phyloP scores from a whole-genome alignment of 2,113 vertebrate species.

The Halichoeres trimaculatus region DNA sequence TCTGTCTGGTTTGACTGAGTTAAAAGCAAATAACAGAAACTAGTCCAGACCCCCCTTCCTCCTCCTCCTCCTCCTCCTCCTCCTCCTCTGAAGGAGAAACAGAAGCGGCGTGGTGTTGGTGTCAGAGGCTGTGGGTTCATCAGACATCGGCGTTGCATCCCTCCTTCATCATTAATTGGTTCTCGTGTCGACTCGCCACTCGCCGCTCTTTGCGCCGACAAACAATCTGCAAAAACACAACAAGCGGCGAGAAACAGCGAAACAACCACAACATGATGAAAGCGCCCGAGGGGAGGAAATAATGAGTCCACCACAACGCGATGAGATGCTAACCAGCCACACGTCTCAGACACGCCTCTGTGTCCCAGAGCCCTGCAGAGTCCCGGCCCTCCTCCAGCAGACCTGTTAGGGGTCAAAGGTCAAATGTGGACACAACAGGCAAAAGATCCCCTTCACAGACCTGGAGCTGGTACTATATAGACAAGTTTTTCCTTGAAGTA shows the following conservation, averaged over 20 bases:
- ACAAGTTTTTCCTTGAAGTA: too few species aligned
- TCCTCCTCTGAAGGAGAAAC: constrained; percentile 30
- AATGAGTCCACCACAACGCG: constrained; percentile 82
- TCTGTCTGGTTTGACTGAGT: too few species aligned
- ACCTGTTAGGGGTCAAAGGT: neutral
- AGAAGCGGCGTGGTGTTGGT: constrained; percentile 6
- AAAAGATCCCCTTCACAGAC: too few species aligned
- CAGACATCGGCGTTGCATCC: constrained; percentile 22
- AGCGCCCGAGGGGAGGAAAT: constrained; percentile 90
- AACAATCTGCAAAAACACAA: constrained; percentile 76
- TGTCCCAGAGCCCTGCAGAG: neutral
- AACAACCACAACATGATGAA: constrained; percentile 88
- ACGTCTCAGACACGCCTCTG: constrained; percentile 60
- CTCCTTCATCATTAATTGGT: constrained; percentile 59
- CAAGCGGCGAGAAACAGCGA: constrained; percentile 84
- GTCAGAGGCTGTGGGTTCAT: constrained; percentile 39
- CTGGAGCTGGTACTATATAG: too few species aligned
- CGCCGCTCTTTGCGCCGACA: constrained; percentile 26
- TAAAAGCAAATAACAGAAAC: constrained; percentile 37
- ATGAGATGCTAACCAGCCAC: constrained; percentile 86
- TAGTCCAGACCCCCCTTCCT: constrained; percentile 1
- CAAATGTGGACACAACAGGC: too few species aligned
- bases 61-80: too few species aligned
- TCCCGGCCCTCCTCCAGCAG: neutral
- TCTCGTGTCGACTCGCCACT: constrained; percentile 7